A percentile compares a stretch with the other conserved stretches of the same genome.
Evolutionary conservation across 2,797 vertebrate genomes (phyloP).

Genomic region (Sebastes itinus): DNA sequence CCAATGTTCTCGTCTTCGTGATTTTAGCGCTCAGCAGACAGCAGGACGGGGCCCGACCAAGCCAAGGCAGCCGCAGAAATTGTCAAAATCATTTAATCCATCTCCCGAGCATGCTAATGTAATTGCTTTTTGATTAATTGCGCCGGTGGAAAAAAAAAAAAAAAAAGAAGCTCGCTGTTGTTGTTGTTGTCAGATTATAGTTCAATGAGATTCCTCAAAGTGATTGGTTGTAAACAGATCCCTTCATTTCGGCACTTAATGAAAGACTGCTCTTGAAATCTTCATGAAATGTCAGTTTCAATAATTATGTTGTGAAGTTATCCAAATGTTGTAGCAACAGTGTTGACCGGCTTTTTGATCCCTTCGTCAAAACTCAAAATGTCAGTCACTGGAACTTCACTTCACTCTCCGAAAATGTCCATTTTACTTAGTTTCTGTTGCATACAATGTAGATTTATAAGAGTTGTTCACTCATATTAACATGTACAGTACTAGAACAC

Average conservation of each 20-base stretch:
- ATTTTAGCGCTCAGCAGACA: conserved; percentile 47
- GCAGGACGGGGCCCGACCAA: conserved; percentile 35
- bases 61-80: conserved; percentile 55
- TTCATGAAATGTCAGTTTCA: conserved; percentile 56
- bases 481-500: neutral
- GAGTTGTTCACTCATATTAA: neutral
- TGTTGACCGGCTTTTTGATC: conserved; percentile 3
- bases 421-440: neutral
- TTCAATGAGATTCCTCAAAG: conserved; percentile 59
- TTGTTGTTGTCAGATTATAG: conserved; percentile 73
- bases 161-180: conserved; percentile 36
- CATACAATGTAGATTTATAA: neutral
- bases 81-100: conserved; percentile 78
- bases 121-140: conserved; percentile 82
- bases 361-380: neutral
- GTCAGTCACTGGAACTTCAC: neutral
- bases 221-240: conserved; percentile 65
- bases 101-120: conserved; percentile 68
- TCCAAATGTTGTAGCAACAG: neutral
- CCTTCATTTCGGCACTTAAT: conserved; percentile 52
- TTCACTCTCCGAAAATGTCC: fast-evolving
- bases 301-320: conserved; percentile 44
- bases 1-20: conserved; percentile 56
- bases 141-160: neutral
- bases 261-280: conserved; percentile 52